phyloP scores from a whole-genome alignment of 1,140 invertebrate genomes.

The Microplitis demolitor region DNA sequence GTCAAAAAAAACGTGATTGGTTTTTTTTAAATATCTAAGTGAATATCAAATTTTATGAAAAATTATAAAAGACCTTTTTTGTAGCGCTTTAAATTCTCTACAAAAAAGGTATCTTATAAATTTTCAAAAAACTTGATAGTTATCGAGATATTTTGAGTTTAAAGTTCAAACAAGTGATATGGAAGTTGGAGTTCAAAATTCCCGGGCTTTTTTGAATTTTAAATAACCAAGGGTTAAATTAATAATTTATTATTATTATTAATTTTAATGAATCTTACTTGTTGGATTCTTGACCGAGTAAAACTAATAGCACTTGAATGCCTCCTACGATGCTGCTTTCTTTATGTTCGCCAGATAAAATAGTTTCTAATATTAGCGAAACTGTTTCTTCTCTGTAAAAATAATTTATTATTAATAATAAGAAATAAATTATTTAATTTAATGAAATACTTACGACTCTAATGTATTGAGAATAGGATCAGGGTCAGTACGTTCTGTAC shows the following conservation, averaged over 20 bases:
- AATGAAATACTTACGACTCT: slow-evolving; percentile 70
- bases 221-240: too few relatives aligned
- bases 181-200: too few relatives aligned
- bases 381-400: slow-evolving; percentile 69
- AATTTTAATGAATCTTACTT: slow-evolving; percentile 16
- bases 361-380: slow-evolving; percentile 71
- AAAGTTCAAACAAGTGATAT: too few relatives aligned
- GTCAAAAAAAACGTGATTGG: not conserved
- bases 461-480: slow-evolving; percentile 72
- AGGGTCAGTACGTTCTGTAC: slow-evolving; percentile 65
- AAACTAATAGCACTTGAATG: slow-evolving; percentile 76
- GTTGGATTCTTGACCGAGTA: slow-evolving; percentile 65
- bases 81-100: too few relatives aligned
- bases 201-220: too few relatives aligned
- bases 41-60: too few relatives aligned
- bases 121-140: too few relatives aligned
- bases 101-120: too few relatives aligned
- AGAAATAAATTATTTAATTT: slow-evolving; percentile 16
- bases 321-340: slow-evolving; percentile 81
- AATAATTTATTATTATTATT: too few relatives aligned
- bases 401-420: slow-evolving; percentile 33
- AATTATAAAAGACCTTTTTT: too few relatives aligned
- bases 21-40: too few relatives aligned
- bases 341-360: slow-evolving; percentile 70
- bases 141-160: too few relatives aligned